Conservation (phyloP, 2,797 vertebrate genomes). For the Distichodus sexfasciatus region DNA sequence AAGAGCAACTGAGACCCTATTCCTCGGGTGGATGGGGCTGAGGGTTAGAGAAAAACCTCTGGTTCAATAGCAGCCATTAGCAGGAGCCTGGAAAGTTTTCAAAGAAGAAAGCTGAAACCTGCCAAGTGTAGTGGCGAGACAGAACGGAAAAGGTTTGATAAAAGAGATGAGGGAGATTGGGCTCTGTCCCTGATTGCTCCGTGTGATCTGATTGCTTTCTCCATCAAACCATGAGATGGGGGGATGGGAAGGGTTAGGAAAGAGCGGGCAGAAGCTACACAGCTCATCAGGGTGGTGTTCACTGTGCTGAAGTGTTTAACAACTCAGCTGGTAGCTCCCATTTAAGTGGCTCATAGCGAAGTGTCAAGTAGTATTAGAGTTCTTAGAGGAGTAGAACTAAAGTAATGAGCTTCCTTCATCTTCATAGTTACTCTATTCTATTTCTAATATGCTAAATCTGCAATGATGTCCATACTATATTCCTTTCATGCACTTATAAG, state of each 20-base stretch:
- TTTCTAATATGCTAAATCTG: too few species aligned
- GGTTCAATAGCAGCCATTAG: slow-evolving; percentile 25
- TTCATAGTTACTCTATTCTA: too few species aligned
- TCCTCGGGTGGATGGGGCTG: background rate
- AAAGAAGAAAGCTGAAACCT: slow-evolving; percentile 39
- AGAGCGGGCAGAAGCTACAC: background rate
- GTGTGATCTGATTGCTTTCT: slow-evolving; percentile 37
- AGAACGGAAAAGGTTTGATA: slow-evolving; percentile 13
- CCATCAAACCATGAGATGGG: slow-evolving; percentile 19
- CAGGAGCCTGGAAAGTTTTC: slow-evolving; percentile 28
- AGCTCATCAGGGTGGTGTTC: slow-evolving; percentile 6
- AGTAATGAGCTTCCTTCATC: background rate
- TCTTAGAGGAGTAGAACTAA: background rate
- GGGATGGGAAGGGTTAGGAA: background rate
- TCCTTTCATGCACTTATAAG: too few species aligned
- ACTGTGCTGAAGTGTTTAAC: background rate
- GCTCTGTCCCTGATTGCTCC: slow-evolving; percentile 8
- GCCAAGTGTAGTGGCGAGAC: slow-evolving; percentile 27
- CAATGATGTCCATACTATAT: too few species aligned
- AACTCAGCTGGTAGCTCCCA: background rate
- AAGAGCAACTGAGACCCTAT: slow-evolving; percentile 20
- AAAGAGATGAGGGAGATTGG: slow-evolving; percentile 7
- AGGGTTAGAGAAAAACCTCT: background rate
- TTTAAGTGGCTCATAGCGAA: too few species aligned
- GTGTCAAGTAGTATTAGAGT: background rate